These are phyloP conservation scores for Columbina picui DNA, from an alignment of 2,113 vertebrate species.

Conservation along the genomic window DNA sequence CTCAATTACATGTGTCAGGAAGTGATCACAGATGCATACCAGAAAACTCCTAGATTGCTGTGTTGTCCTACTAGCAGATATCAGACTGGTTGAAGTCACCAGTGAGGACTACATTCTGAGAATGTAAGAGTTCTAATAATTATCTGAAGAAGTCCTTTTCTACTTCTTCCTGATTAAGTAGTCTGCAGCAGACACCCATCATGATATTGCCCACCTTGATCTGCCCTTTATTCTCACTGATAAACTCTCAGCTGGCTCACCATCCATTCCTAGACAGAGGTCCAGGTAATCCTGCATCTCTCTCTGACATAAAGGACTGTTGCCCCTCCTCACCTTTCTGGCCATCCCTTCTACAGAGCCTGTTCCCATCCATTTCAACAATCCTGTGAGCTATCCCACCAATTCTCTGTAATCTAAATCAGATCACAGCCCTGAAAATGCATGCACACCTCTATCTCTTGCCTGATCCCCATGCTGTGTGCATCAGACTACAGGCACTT, in stretches of 20 bases:
- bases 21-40: no score
- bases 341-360: rapidly evolving
- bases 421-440: not conserved
- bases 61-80: no score
- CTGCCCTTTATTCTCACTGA: not conserved
- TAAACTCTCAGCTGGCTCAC: not conserved
- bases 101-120: no score
- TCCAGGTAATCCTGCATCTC: not conserved
- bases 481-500: not conserved
- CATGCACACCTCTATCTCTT: not conserved
- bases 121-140: no score
- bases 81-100: no score
- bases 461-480: not conserved
- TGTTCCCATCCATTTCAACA: not conserved
- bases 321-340: not conserved
- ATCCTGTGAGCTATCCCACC: not conserved
- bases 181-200: not conserved
- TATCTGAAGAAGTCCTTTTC: no score
- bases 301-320: not conserved
- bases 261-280: not conserved
- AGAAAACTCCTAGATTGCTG: no score
- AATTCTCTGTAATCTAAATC: not conserved
- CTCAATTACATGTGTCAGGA: no score
- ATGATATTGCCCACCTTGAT: not conserved
- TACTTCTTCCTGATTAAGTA: no score